Conservation (phyloP, 2,113 vertebrate genomes). For the Silurus meridionalis region DNA sequence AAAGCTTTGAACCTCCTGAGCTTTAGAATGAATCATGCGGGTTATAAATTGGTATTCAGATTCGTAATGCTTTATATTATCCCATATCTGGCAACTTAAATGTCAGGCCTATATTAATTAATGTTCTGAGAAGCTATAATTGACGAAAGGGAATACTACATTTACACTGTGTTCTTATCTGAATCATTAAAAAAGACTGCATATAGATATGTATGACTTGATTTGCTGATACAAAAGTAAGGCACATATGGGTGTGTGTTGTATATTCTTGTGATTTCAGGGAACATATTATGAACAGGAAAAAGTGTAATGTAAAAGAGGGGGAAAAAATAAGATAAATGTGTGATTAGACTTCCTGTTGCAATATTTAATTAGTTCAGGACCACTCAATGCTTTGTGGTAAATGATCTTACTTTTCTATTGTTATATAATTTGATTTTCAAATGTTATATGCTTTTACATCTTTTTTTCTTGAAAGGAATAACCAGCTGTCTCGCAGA, state of each 20-base stretch:
- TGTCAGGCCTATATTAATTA: neutral
- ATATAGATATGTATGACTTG: neutral
- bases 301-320: neutral
- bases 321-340: neutral
- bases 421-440: neutral
- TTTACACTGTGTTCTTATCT: neutral
- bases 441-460: neutral
- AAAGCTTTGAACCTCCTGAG: neutral
- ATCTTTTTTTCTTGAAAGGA: neutral
- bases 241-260: neutral
- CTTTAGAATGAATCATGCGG: neutral
- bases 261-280: neutral
- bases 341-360: neutral
- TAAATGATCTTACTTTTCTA: neutral
- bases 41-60: slow-evolving; percentile 14
- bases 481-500: neutral
- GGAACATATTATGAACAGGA: neutral
- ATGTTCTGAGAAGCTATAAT: neutral
- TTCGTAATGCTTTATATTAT: neutral
- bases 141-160: neutral
- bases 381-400: too few relatives aligned
- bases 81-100: neutral
- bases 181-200: neutral
- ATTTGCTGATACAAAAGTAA: neutral
- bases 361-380: neutral